Evolutionary conservation across 2,888 invertebrate species (phyloP).

Genomic region (Meliscaeva auricollis): DNA sequence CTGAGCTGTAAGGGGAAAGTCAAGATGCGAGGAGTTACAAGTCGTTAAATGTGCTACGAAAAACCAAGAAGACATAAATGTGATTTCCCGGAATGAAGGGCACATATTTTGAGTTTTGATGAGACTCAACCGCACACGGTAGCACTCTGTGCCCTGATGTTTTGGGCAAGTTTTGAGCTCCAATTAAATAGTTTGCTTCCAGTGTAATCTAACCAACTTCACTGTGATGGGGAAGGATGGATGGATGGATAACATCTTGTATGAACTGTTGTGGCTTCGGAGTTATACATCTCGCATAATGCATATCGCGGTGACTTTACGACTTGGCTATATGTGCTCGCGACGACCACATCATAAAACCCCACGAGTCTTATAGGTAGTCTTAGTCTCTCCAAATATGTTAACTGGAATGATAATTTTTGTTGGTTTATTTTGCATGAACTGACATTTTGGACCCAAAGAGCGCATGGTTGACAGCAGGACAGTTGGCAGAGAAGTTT

Average conservation of each 20-base stretch:
- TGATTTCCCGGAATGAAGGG: slow-evolving; percentile 72
- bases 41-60: slow-evolving; percentile 52
- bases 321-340: slow-evolving; percentile 66
- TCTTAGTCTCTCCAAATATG: slow-evolving; percentile 65
- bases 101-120: slow-evolving; percentile 60
- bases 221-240: background rate
- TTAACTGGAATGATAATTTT: slow-evolving; percentile 69
- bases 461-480: slow-evolving; percentile 38
- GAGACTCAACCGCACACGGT: slow-evolving; percentile 34
- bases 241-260: slow-evolving; percentile 59
- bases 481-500: slow-evolving; percentile 50
- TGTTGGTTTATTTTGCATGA: slow-evolving; percentile 23
- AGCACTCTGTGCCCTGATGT: slow-evolving; percentile 18
- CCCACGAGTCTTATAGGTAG: slow-evolving; percentile 37
- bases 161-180: slow-evolving; percentile 70
- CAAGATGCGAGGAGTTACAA: slow-evolving; percentile 42
- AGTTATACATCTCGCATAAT: slow-evolving; percentile 64
- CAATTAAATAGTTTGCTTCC: slow-evolving; percentile 68
- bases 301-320: slow-evolving; percentile 67
- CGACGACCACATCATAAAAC: slow-evolving; percentile 59
- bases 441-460: slow-evolving; percentile 74
- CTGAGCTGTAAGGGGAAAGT: background rate
- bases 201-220: slow-evolving; percentile 5
- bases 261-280: slow-evolving; percentile 33
- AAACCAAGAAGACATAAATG: slow-evolving; percentile 53